Evolutionary conservation across 2,797 vertebrate genomes (phyloP), one percentile per base, ranked within the genome.

Genomic region (Ficedula albicollis): DNA sequence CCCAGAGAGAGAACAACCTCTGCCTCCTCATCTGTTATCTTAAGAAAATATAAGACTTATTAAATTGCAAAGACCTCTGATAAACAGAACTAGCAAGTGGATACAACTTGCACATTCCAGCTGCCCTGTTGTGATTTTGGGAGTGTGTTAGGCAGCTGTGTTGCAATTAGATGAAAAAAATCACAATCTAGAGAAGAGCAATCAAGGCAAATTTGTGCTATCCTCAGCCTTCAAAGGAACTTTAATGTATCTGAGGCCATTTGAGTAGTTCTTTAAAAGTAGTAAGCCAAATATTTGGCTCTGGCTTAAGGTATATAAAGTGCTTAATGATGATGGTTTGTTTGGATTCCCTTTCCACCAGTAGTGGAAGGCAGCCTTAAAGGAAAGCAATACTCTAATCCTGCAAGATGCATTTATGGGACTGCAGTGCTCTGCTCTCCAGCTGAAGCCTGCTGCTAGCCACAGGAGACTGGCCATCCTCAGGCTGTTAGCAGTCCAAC

Each of bases 71-170:
- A 73, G 43, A 36, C 34, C 30, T 29, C 21, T 9, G 29, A 34
- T 22, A 39, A 59, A 62, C 56, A 59, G 73, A 83, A 59, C 13
- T 13, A 25, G 48, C 56, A 29, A 44, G 54, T 10, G 62, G 39
- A 14, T 43, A 2, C n/a, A 36, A 7, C 56, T 36, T 27, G 55
- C 13, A 29, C 0, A 0, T 7, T 51, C 29, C 13, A 36, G 34
- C 43, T 51, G 51, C 7, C 3, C 1, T 26, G 32, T 4, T 38
- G 12, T 46, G 73, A 25, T 56, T 67, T 21, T 39, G 27, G 23
- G 30, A 43, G 34, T 4, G 26, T 19, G n/a, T 21, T 22, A 39
- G 75, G 38, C 39, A 78, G 60, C n/a, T 15, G 36, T 32, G 43
- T 1, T 44, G 46, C 49, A 60, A 54, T n/a, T n/a, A 68, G 34